Conservation (phyloP, 2,888 invertebrate genomes). For the Agrotis ipsilon region DNA sequence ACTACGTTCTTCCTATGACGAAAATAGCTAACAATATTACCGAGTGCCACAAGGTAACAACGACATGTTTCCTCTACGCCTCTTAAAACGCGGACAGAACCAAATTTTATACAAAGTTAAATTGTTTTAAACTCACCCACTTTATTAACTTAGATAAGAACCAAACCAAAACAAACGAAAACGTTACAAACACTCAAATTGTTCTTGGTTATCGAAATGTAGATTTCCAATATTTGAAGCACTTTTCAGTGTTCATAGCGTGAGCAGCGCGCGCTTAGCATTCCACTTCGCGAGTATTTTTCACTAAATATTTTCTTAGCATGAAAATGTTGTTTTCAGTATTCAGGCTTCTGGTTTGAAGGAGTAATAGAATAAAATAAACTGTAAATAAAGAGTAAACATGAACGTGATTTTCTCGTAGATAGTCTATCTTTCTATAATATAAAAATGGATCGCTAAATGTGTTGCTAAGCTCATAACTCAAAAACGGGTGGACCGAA, state of each 20-base stretch:
- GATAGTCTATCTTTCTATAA: too few species aligned
- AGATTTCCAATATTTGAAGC: constrained; percentile 11
- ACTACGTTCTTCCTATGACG: too few species aligned
- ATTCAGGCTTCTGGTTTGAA: constrained; percentile 6
- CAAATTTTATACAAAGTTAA: too few species aligned
- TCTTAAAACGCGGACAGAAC: too few species aligned
- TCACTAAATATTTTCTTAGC: constrained; percentile 5
- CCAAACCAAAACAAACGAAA: neutral
- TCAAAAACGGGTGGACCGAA: too few species aligned
- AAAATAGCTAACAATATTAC: too few species aligned
- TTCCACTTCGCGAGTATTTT: constrained; percentile 19
- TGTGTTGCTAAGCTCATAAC: too few species aligned
- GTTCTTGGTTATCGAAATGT: neutral
- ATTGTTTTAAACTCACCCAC: neutral
- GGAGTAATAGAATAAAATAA: neutral
- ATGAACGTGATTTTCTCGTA: neutral
- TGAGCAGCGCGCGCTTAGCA: neutral
- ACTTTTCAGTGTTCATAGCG: constrained; percentile 13
- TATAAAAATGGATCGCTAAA: too few species aligned
- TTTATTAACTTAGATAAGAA: neutral
- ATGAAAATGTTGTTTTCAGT: constrained; percentile 10
- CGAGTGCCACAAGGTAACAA: too few species aligned
- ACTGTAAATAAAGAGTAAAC: neutral
- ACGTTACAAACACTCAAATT: neutral
- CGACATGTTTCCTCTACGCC: too few species aligned